Percentiles rank a stretch among this genome's conserved stretches.
Conservation (phyloP, 23 tunicate genomes). For the Ciona savignyi region DNA sequence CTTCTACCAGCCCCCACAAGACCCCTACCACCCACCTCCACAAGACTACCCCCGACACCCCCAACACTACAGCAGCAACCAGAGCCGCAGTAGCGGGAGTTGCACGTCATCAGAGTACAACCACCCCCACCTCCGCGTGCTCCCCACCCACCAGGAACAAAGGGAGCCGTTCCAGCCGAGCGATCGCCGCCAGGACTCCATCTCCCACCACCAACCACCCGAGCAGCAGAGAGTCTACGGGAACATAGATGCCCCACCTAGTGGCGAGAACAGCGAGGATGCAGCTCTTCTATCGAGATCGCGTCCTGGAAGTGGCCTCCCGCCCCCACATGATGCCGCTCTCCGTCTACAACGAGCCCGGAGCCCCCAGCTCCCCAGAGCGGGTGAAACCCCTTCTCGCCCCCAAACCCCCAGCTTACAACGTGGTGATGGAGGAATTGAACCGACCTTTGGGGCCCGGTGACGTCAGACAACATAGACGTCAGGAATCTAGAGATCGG, state of each 20-base stretch:
- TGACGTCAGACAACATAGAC: not conserved
- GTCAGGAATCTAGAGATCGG: constrained; percentile 2
- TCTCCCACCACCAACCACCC: not conserved
- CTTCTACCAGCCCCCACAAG: constrained; percentile 12
- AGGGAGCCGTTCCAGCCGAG: constrained; percentile 15
- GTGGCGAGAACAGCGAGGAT: not conserved
- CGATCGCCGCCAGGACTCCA: constrained; percentile 2
- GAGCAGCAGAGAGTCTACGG: constrained; percentile 3
- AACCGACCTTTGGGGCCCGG: not conserved
- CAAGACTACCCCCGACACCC: constrained; percentile 26
- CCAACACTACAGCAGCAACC: constrained; percentile 38
- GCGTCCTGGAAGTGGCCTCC: constrained; percentile 39
- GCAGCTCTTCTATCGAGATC: constrained; percentile 2
- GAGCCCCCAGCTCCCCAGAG: constrained; percentile 9
- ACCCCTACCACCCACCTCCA: constrained; percentile 9
- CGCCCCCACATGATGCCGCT: constrained; percentile 30
- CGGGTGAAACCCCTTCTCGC: constrained; percentile 24
- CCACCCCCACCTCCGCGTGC: constrained; percentile 30
- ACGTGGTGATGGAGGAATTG: not conserved
- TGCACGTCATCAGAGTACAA: constrained; percentile 55
- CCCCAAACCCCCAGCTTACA: constrained; percentile 36
- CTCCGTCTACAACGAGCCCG: constrained; percentile 15
- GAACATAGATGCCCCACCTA: not conserved
- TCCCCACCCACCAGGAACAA: constrained; percentile 33
- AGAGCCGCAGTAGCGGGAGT: constrained; percentile 63